Evolutionary conservation across 2,888 invertebrate species (phyloP).

Genomic region (Agrochola circellaris): DNA sequence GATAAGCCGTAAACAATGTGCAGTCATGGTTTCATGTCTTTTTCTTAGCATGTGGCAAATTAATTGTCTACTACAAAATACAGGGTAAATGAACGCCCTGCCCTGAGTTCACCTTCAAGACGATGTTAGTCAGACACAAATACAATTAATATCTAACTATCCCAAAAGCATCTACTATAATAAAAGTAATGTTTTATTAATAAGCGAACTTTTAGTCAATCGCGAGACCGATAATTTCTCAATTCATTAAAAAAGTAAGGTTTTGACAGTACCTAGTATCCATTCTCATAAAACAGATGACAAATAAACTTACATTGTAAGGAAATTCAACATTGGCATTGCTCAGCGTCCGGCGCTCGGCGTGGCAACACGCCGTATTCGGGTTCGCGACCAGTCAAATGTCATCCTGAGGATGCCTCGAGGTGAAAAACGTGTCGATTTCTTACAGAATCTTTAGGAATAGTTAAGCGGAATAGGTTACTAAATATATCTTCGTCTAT

Average conservation of each 20-base stretch:
- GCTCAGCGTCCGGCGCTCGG: too few relatives aligned
- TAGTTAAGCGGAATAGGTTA: too few relatives aligned
- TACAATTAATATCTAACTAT: background rate
- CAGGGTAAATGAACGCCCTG: constrained; percentile 10
- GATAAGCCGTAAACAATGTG: background rate
- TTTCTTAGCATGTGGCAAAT: constrained; percentile 31
- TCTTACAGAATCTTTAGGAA: too few relatives aligned
- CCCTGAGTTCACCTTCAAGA: constrained; percentile 2
- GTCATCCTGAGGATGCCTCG: too few relatives aligned
- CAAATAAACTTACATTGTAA: background rate
- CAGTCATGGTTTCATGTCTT: background rate
- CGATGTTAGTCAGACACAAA: background rate
- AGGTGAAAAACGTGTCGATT: too few relatives aligned
- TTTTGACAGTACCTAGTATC: background rate
- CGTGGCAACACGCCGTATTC: too few relatives aligned
- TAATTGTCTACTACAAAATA: constrained; percentile 14
- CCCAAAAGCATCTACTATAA: too few relatives aligned
- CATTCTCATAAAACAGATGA: background rate
- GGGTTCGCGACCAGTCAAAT: too few relatives aligned
- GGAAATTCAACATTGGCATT: background rate
- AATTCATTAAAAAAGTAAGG: background rate
- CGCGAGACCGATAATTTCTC: background rate
- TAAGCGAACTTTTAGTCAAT: background rate
- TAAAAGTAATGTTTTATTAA: background rate
- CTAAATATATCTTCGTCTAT: too few relatives aligned